phyloP scores from a whole-genome alignment of 2,888 invertebrate genomes.

The Epiblema foenella region DNA sequence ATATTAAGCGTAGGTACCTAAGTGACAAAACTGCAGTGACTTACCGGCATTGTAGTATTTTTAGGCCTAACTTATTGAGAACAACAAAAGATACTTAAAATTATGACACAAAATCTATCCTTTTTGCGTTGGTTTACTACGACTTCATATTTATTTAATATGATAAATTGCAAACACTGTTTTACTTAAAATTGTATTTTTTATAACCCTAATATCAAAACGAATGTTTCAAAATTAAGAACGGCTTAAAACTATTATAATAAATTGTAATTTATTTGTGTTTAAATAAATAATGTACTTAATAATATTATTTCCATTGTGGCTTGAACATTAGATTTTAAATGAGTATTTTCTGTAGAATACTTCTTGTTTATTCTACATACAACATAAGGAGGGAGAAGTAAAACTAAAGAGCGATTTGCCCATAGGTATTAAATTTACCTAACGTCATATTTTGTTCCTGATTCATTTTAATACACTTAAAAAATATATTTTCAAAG shows the following conservation, averaged over 20 bases:
- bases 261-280: constrained; percentile 50
- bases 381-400: not conserved
- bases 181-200: not conserved
- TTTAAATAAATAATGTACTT: constrained; percentile 44
- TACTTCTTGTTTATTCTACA: constrained; percentile 16
- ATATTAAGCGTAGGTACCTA: not conserved
- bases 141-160: not conserved
- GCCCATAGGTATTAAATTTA: too few species aligned
- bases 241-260: constrained; percentile 45
- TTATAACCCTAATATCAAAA: constrained; percentile 16
- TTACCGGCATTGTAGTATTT: not conserved
- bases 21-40: not conserved
- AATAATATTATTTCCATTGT: constrained; percentile 37
- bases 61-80: too few species aligned
- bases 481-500: too few species aligned
- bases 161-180: not conserved
- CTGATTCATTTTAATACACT: too few species aligned
- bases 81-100: not conserved
- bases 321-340: constrained; percentile 28
- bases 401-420: not conserved
- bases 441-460: too few species aligned
- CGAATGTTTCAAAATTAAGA: constrained; percentile 30
- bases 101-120: not conserved
- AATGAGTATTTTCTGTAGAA: constrained; percentile 4
- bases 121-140: not conserved